Percentiles rank a stretch among this genome's conserved stretches.
These are phyloP conservation scores for Cremastobaeus sp. DNA, from an alignment of 2,888 invertebrate species.

Conservation along the genomic window DNA sequence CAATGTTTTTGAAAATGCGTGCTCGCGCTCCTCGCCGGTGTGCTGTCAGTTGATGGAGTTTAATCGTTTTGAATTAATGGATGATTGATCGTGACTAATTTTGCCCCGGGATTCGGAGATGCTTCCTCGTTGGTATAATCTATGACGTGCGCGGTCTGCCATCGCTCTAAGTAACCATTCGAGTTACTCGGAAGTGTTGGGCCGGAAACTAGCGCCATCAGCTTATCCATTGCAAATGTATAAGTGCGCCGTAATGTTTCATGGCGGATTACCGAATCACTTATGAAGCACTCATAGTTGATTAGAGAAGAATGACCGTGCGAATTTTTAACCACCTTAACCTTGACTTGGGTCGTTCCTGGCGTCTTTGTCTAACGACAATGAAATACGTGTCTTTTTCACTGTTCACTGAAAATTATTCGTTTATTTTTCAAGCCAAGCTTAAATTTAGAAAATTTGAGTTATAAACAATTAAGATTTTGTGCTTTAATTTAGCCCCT, in stretches of 20 bases:
- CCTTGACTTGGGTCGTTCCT: too few species aligned
- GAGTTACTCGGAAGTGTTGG: conserved; percentile 42
- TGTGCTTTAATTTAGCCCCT: too few species aligned
- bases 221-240: conserved; percentile 45
- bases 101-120: conserved; percentile 24
- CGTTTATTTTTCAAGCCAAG: too few species aligned
- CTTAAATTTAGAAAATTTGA: too few species aligned
- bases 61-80: conserved; percentile 56
- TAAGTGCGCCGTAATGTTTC: conserved; percentile 6
- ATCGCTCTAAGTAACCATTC: conserved; percentile 49
- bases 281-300: conserved; percentile 24
- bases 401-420: too few species aligned
- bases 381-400: too few species aligned
- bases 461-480: too few species aligned
- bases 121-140: conserved; percentile 39
- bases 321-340: too few species aligned
- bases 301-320: too few species aligned
- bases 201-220: conserved; percentile 53
- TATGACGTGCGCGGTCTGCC: conserved; percentile 44
- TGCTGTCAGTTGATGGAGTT: conserved; percentile 31
- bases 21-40: not conserved
- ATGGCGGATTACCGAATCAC: conserved; percentile 16
- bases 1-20: conserved; percentile 5
- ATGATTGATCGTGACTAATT: conserved; percentile 58
- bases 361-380: too few species aligned